A percentile compares a stretch with the other conserved stretches of the same genome.
phyloP scores from a whole-genome alignment of 2,888 invertebrate species.

The Theodoxus fluviatilis region DNA sequence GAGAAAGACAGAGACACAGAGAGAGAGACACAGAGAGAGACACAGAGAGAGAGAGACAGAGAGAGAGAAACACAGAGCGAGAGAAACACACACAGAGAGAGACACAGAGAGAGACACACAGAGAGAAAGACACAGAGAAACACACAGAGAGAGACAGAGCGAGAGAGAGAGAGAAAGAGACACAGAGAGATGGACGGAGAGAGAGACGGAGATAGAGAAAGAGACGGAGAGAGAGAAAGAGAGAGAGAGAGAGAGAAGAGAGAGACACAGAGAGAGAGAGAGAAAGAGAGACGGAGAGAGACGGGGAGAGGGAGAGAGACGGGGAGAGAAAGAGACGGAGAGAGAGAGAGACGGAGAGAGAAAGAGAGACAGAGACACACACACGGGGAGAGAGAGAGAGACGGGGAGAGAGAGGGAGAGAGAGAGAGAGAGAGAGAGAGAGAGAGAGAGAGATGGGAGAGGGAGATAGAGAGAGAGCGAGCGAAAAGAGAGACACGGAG shows the following conservation, averaged over 20 bases:
- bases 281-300: slow-evolving; percentile 16
- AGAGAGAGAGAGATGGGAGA: no score
- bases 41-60: slow-evolving; percentile 4
- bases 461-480: no score
- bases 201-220: slow-evolving; percentile 5
- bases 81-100: neutral
- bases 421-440: no score
- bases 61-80: slow-evolving; percentile 13
- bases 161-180: neutral
- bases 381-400: neutral
- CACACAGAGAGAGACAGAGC: neutral
- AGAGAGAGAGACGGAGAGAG: slow-evolving; percentile 1
- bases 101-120: neutral
- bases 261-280: slow-evolving; percentile 17
- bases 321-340: neutral
- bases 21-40: neutral
- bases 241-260: slow-evolving; percentile 10
- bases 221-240: slow-evolving; percentile 7
- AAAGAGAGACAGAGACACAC: slow-evolving; percentile 12
- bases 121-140: neutral
- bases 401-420: no score
- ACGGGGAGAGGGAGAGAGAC: slow-evolving; percentile 13
- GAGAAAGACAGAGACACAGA: neutral
- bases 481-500: no score
- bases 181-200: no score